Conservation (phyloP, 1,140 invertebrate genomes). For the Platyura marginata region DNA sequence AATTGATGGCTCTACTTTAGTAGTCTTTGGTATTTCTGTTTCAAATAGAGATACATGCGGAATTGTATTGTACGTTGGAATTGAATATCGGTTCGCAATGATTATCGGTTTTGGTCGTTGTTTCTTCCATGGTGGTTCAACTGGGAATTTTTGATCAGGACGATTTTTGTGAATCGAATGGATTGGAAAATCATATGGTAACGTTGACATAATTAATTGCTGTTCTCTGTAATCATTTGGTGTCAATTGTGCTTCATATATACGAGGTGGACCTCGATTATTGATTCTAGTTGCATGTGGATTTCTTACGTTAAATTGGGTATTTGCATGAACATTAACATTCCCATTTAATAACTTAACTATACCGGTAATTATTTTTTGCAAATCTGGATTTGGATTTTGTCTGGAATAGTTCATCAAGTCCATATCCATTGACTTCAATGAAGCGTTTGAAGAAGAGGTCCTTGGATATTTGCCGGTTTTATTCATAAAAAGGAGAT, state of each 20-base stretch:
- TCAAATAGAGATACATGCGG: too few species aligned
- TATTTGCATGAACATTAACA: slow-evolving; percentile 59
- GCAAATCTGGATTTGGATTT: slow-evolving; percentile 52
- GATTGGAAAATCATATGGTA: slow-evolving; percentile 38
- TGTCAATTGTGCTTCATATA: slow-evolving; percentile 49
- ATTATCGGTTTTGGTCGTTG: too few species aligned
- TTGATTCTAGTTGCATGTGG: slow-evolving; percentile 57
- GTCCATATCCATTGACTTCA: slow-evolving; percentile 15
- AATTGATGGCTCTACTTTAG: too few species aligned
- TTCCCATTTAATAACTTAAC: slow-evolving; percentile 77
- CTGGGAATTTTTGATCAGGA: too few species aligned
- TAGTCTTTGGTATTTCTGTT: too few species aligned
- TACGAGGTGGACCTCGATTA: slow-evolving; percentile 67
- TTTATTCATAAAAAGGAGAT: too few species aligned
- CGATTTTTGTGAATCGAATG: slow-evolving; percentile 40
- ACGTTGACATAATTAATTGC: slow-evolving; percentile 25
- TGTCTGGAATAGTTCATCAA: background rate
- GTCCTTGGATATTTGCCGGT: too few species aligned
- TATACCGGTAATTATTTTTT: slow-evolving; percentile 79
- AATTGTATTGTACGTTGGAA: too few species aligned
- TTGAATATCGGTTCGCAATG: too few species aligned
- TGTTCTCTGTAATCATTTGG: slow-evolving; percentile 49
- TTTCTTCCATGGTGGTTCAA: too few species aligned
- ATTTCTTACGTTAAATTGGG: slow-evolving; percentile 26
- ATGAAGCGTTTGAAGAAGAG: slow-evolving; percentile 6